Conservation (phyloP, 1,140 invertebrate species). For the Pogonomyrmex barbatus region DNA sequence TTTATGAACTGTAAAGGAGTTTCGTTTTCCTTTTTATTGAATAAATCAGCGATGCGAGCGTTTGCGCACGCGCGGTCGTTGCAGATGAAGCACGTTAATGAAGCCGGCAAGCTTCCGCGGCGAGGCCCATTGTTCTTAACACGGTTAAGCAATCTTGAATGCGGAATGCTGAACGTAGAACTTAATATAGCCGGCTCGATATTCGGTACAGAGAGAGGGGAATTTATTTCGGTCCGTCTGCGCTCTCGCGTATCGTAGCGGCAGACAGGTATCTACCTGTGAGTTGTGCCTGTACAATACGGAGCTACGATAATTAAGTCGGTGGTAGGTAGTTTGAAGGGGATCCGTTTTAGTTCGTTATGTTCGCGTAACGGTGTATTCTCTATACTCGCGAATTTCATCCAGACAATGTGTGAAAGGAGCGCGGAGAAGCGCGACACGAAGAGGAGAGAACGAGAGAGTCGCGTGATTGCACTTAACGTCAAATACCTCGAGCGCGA, state of each 20-base stretch:
- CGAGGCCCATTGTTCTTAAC: constrained; percentile 49
- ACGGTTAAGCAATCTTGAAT: constrained; percentile 36
- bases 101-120: constrained; percentile 32
- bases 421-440: not conserved
- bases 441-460: not conserved
- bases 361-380: not conserved
- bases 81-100: constrained; percentile 47
- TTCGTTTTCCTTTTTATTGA: constrained; percentile 30
- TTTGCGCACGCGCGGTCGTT: not conserved
- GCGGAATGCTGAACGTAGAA: constrained; percentile 28
- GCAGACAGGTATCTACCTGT: not conserved
- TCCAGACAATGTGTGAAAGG: not conserved
- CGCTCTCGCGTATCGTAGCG: not conserved
- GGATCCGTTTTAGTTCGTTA: not conserved
- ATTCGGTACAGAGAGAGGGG: not conserved
- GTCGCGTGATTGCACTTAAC: not conserved
- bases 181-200: constrained; percentile 26
- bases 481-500: not conserved
- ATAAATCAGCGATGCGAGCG: constrained; percentile 23
- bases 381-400: not conserved
- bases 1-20: constrained; percentile 16
- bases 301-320: constrained; percentile 17
- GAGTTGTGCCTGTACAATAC: constrained; percentile 35
- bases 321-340: not conserved
- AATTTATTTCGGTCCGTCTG: constrained; percentile 30